Base-by-base conservation (phyloP, 2,888 invertebrate species). In the Synanthedon tipuliformis region DNA sequence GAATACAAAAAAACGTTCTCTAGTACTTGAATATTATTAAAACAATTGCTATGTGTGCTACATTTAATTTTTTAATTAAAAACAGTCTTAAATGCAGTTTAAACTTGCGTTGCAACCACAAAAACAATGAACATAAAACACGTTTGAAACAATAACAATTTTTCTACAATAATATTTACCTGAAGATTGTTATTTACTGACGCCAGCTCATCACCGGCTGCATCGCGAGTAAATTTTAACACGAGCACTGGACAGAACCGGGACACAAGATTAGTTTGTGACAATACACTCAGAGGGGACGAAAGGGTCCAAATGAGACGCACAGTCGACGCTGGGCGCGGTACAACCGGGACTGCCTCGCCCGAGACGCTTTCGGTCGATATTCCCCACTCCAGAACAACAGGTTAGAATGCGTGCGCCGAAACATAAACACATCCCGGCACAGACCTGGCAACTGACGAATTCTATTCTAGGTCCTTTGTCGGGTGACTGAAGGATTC, bases 381-480 rank as follows among this genome's bases (percentile, higher is more conserved):
- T 81, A 79, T 59, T n/a, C 55, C 59, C 55, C 57, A 64, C 59
- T 59, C 53, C 64, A 65, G 61, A 68, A 71, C 82, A 81, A 84
- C 84, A 83, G 82, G 84, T 83, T 77, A 73, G 63, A 56, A 60
- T 81, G 82, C 82, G 81, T 80, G 81, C 84, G 81, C 82, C 76
- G 78, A 62, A 57, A 59, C 51, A 65, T 63, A 64, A 65, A 66
- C 64, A 65, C 13, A 3, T n/a, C 12, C 12, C 45, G 45, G 45
- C 45, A 13, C 45, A 45, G 45, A 45, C 45, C 45, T 45, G 45
- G 45, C 7, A 34, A 34, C 34, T 34, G 34, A 34, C 34, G 34
- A 34, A 34, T 34, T 34, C 34, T 34, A 34, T 34, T 34, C 34
- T 34, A 34, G 5, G 34, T 34, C 34, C 27, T 34, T 8, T 34